phyloP scores from a whole-genome alignment of 2,113 vertebrate species.

The Cebidichthys violaceus region DNA sequence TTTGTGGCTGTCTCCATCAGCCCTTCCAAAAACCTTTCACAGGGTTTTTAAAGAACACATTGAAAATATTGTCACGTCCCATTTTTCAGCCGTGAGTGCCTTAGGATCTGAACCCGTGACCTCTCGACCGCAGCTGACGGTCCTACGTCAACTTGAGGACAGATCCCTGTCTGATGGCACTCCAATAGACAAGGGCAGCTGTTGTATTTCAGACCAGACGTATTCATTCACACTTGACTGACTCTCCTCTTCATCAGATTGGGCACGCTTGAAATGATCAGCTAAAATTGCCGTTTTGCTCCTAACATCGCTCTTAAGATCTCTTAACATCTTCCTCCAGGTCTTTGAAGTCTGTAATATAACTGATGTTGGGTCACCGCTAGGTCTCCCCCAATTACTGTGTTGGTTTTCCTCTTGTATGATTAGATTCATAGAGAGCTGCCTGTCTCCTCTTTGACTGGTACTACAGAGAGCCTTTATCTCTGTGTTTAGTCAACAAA shows the following conservation, averaged over 20 bases:
- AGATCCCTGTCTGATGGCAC: constrained; percentile 60
- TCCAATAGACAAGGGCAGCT: constrained; percentile 77
- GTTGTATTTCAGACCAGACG: constrained; percentile 76
- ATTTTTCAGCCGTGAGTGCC: constrained; percentile 19
- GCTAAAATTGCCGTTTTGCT: constrained; percentile 75
- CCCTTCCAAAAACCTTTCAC: not conserved
- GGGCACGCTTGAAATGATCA: constrained; percentile 75
- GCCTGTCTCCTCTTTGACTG: constrained; percentile 41
- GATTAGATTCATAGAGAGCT: constrained; percentile 70
- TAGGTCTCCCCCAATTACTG: constrained; percentile 77
- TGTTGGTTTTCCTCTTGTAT: constrained; percentile 62
- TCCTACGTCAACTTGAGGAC: constrained; percentile 66
- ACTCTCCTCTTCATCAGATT: constrained; percentile 77
- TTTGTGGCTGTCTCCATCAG: not conserved
- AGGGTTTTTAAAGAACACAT: not conserved
- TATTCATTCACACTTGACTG: constrained; percentile 78
- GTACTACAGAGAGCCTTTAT: constrained; percentile 57
- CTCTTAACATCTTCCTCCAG: constrained; percentile 72
- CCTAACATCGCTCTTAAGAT: constrained; percentile 72
- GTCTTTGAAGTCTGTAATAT: constrained; percentile 83
- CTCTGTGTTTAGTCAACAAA: constrained; percentile 61
- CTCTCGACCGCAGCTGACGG: constrained; percentile 55
- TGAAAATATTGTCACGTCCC: constrained; percentile 38
- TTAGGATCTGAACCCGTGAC: constrained; percentile 63
- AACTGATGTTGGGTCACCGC: constrained; percentile 67